Evolutionary conservation across 2,797 vertebrate genomes (phyloP).

Genomic region (Myotis daubentonii): DNA sequence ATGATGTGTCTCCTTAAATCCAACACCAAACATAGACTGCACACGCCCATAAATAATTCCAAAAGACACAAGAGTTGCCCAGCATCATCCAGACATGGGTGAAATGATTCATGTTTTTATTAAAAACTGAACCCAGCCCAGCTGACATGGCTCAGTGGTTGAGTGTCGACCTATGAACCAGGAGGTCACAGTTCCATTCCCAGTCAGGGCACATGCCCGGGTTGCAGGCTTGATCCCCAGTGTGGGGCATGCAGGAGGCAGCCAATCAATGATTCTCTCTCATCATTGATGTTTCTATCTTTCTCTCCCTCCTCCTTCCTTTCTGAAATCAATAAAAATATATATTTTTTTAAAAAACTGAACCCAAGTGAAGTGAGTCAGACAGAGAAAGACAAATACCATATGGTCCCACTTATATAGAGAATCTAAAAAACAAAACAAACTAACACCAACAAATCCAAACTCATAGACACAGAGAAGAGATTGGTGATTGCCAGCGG

Average conservation of each 20-base stretch:
- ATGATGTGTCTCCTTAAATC: not conserved
- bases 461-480: not conserved
- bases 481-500: not conserved
- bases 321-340: no score
- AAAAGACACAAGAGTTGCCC: not conserved
- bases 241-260: no score
- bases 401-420: not conserved
- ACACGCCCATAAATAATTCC: not conserved
- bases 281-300: no score
- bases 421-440: not conserved
- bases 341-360: not conserved
- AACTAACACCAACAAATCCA: not conserved
- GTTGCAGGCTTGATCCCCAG: no score
- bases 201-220: no score
- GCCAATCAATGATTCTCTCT: no score
- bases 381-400: not conserved
- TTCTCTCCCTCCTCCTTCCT: no score
- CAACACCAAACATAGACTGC: not conserved
- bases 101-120: not conserved
- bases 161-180: no score
- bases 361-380: not conserved
- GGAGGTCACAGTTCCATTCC: no score
- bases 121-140: not conserved
- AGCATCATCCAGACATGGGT: not conserved
- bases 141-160: no score